These are phyloP conservation scores for Stomorhina lunata DNA, from an alignment of 2,888 invertebrate genomes.

Conservation along the genomic window DNA sequence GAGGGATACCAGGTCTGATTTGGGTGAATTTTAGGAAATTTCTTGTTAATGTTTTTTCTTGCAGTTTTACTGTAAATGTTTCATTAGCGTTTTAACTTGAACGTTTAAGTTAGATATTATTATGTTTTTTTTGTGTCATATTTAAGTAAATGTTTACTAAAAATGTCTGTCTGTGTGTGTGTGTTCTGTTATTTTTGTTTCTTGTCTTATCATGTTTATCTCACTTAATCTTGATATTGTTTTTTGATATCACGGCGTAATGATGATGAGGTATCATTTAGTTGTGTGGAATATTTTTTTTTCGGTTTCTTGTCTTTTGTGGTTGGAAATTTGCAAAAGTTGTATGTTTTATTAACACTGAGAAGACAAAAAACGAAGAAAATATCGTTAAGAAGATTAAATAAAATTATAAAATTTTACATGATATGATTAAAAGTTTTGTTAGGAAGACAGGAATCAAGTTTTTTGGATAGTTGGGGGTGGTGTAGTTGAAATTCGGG, in stretches of 20 bases:
- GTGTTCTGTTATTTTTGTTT: constrained; percentile 8
- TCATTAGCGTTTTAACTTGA: too few species aligned
- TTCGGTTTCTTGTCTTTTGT: not conserved
- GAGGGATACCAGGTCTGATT: too few species aligned
- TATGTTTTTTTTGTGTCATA: not conserved
- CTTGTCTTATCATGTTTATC: constrained; percentile 45
- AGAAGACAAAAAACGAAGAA: not conserved
- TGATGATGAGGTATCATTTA: constrained; percentile 54
- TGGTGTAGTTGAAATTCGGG: too few species aligned
- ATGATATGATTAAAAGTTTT: not conserved
- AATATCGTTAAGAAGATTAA: constrained; percentile 14
- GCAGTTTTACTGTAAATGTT: too few species aligned
- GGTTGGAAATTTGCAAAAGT: not conserved
- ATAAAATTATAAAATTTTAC: constrained; percentile 1
- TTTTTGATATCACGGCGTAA: constrained; percentile 45
- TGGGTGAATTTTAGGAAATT: too few species aligned
- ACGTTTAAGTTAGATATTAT: not conserved
- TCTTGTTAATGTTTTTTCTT: too few species aligned
- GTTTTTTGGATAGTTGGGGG: too few species aligned
- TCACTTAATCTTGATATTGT: constrained; percentile 58
- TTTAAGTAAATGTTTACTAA: too few species aligned
- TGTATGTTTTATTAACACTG: too few species aligned
- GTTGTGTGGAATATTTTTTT: not conserved
- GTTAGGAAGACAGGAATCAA: too few species aligned
- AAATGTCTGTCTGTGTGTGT: not conserved